Evolutionary conservation across 2,113 vertebrate genomes (phyloP).

Genomic region (Nettapus auritus): DNA sequence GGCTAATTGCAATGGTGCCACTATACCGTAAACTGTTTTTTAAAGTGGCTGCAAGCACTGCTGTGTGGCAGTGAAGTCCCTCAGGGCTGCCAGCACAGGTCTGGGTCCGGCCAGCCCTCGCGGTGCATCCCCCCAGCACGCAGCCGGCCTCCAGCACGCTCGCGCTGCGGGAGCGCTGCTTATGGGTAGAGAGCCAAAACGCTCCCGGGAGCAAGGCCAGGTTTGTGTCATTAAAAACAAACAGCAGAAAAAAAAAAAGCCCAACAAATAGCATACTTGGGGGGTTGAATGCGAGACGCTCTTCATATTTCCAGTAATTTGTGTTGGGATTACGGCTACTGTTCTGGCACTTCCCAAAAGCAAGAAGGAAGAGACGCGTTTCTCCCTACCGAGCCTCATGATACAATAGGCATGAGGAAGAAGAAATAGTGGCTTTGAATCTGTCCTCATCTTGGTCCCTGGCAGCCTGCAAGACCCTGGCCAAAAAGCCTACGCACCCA

Average conservation of each 20-base stretch:
- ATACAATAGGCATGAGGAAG: neutral
- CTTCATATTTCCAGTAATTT: conserved; percentile 44
- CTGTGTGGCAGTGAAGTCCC: neutral
- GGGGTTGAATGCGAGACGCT: neutral
- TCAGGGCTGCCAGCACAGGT: neutral
- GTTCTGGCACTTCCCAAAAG: conserved; percentile 14
- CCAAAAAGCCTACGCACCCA: neutral
- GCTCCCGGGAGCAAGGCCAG: conserved; percentile 6
- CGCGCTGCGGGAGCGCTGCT: rapidly evolving
- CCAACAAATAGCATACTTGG: conserved; percentile 9
- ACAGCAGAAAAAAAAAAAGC: neutral
- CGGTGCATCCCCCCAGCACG: rapidly evolving
- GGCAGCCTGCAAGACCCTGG: neutral
- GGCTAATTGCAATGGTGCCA: neutral
- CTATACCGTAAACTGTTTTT: neutral
- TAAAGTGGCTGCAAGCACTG: neutral
- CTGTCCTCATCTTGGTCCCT: neutral
- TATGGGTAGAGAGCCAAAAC: neutral
- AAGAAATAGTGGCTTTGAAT: neutral
- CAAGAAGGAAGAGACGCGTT: neutral
- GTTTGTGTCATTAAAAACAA: conserved; percentile 36
- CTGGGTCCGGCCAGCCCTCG: rapidly evolving
- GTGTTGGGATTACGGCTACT: neutral
- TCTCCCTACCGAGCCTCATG: neutral
- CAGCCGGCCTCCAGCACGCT: neutral